These are phyloP conservation scores for Emydocephalus ijimae DNA, from an alignment of 2,113 vertebrate genomes.

Conservation along the genomic window DNA sequence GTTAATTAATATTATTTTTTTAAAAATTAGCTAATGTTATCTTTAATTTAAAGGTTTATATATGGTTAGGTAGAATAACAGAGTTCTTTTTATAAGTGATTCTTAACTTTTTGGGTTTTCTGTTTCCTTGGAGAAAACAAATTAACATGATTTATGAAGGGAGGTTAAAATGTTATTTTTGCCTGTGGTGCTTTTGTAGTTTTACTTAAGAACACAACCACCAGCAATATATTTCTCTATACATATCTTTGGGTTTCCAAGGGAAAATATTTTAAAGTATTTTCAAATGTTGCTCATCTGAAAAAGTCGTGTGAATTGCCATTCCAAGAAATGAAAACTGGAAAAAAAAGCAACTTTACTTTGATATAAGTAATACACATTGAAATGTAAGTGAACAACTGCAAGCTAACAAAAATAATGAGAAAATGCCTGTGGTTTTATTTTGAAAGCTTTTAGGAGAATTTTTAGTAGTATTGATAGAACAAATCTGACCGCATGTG, in stretches of 20 bases:
- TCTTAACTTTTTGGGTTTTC: not conserved
- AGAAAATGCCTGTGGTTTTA: not conserved
- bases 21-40: not conserved
- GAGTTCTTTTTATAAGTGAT: not conserved
- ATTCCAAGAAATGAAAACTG: constrained; percentile 3
- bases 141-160: constrained; percentile 25
- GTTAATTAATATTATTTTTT: not conserved
- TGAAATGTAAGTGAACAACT: not conserved
- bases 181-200: not conserved
- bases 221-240: not conserved
- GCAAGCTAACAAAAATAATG: not conserved
- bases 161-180: constrained; percentile 21
- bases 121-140: constrained; percentile 30
- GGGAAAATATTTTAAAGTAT: not conserved
- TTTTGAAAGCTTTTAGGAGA: not conserved
- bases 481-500: not conserved
- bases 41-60: constrained; percentile 13
- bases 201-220: not conserved
- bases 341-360: not conserved
- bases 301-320: constrained; percentile 18
- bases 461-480: not conserved
- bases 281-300: not conserved
- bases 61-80: constrained; percentile 26
- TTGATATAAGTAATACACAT: not conserved
- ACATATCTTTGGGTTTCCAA: not conserved